Base-by-base conservation (phyloP, 2,113 vertebrate genomes). In the Actinemys pallida region DNA sequence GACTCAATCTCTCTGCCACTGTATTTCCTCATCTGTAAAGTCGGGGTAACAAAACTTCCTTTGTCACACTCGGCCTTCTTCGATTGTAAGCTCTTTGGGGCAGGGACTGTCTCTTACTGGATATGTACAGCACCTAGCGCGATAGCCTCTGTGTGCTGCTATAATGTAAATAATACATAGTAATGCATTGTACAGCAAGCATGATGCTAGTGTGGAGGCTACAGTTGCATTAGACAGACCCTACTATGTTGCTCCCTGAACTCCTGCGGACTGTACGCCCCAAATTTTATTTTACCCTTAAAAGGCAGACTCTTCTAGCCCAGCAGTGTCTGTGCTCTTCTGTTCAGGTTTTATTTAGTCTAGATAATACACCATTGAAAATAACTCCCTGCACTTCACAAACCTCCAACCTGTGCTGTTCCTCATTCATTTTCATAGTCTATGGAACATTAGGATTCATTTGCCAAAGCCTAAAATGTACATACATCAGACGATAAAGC, bases 151-250 rank as follows among this genome's bases (percentile, higher is more conserved):
- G 17, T 86, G 42, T 69, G 5, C 47, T 8, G 53, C 4, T 54
- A 3, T 59, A 24, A 0, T 1, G n/a, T 1, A 0, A 3, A 1
- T 79, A 87, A 31, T 12, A 79, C 42, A 39, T 80, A 49, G 2
- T 24, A 79, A 1, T 17, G 5, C 10, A 24, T 11, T 56, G n/a
- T 10, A 13, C 83, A 78, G 11, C 47, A 50, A 76, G 39, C 80
- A n/a, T 83, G 85, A 39, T 24, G 5, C 1, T 80, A 56, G 75
- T 89, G 87, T 57, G n/a, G 52, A 39, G 82, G 62, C 62, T 86
- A 16, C 52, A 83, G 39, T 59, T 87, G 27, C 2, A 5, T 35
- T 56, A 7, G 19, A 42, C 25, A 62, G 29, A 62, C 59, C 59
- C 27, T 31, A 29, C 59, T 62, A 8, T 31, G 27, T 62, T 62